Base-by-base conservation (phyloP, 2,797 vertebrate species). In the Pangasius sanitwongsei region DNA sequence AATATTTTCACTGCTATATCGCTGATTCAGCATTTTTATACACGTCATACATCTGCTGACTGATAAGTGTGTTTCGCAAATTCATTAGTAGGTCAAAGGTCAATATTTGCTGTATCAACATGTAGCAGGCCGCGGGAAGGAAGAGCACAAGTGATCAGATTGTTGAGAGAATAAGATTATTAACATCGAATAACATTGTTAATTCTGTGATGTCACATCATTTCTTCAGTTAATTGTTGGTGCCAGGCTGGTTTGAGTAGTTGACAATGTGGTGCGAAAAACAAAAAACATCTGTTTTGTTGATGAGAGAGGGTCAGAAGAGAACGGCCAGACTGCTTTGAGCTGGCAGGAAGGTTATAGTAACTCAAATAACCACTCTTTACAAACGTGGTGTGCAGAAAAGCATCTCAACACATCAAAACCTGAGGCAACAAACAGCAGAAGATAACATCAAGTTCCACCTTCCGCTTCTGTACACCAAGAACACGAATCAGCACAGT, bases 1-100 rank as follows among this genome's bases (percentile, higher is more conserved):
- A 87, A 90, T 28, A 63, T 23, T 23, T 84, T 89, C 20, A 31
- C 74, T 15, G 23, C 34, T 28, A 57, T 78, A 75, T 48, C 88
- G 59, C 90, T 87, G 86, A 90, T 83, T 59, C 78, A 63, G 55
- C 70, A 6, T 77, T 86, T 91, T 85, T 15, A 86, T 55, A 37
- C 59, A 63, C n/a, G 65, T 72, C 61, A 34, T 13, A 67, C 12
- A 1, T 67, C n/a, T 72, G 41, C 74, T 44, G 31, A 69, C 84
- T 86, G 88, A 63, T 88, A 50, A 74, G 37, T 50, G 31, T 23
- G 53, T 82, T 82, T 70, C 34, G 55, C 34, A 48, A 25, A 41
- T 59, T 61, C 1, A 15, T 83, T 13, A 7, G 25, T 18, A 63
- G 83, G 55, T 82, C 91, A 89, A 65, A 85, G 83, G 53, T 88